Conservation (phyloP, 2,113 vertebrate genomes). For the Hippocampus mohnikei region DNA sequence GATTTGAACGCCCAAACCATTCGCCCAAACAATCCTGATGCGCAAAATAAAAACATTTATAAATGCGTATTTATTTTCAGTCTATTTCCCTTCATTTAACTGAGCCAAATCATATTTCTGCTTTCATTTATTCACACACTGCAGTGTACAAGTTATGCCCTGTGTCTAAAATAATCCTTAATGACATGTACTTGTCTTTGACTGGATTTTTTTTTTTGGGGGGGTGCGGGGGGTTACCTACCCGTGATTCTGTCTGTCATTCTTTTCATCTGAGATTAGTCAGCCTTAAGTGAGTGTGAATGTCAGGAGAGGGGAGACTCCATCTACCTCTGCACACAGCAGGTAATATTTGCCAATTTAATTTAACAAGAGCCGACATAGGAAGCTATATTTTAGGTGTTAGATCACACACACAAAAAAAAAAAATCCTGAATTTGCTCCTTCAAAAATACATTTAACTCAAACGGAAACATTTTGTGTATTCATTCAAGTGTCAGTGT, state of each 20-base stretch:
- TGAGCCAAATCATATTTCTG: not conserved
- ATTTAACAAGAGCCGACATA: not conserved
- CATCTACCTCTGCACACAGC: not conserved
- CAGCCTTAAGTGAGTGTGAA: not conserved
- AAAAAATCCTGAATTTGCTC: not conserved
- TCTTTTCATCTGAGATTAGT: slow-evolving; percentile 2
- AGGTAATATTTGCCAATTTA: slow-evolving; percentile 1
- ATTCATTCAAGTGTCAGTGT: not conserved
- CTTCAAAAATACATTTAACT: not conserved
- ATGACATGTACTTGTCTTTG: not conserved
- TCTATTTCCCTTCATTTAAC: not conserved
- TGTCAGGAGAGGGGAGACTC: not conserved
- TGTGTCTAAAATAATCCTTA: not conserved
- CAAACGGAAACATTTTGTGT: not conserved
- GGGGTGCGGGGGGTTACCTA: not conserved
- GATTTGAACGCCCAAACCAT: not conserved
- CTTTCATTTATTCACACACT: not conserved
- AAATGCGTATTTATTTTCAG: not conserved
- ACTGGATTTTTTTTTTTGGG: not conserved
- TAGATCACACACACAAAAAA: not conserved
- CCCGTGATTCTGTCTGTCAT: not conserved
- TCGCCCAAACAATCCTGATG: not conserved
- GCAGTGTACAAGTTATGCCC: not conserved
- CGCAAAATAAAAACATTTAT: not conserved
- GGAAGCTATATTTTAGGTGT: not conserved